Conservation (phyloP, 1,140 invertebrate species). For the Drosophila parvula region DNA sequence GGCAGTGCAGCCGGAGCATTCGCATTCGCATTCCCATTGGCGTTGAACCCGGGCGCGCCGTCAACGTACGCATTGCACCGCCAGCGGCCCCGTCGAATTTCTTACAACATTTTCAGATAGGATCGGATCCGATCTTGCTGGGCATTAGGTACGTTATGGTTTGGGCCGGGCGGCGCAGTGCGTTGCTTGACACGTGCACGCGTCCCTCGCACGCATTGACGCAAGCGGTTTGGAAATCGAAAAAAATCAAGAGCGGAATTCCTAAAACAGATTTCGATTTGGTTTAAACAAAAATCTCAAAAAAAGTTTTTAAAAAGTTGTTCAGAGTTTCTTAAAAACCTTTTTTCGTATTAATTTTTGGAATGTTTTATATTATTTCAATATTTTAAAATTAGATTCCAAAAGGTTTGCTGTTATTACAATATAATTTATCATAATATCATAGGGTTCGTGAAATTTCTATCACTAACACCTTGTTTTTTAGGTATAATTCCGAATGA, state of each 20-base stretch:
- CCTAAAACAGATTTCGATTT: background rate
- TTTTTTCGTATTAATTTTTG: too few species aligned
- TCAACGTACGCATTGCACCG: constrained; percentile 49
- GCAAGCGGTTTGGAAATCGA: constrained; percentile 68
- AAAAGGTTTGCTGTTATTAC: background rate
- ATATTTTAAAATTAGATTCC: too few species aligned
- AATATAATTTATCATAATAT: background rate
- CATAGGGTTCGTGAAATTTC: background rate
- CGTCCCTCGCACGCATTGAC: constrained; percentile 63
- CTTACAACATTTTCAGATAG: background rate
- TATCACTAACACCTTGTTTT: background rate
- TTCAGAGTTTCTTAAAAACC: too few species aligned
- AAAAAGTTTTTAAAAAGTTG: too few species aligned
- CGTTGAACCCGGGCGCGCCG: constrained; percentile 42
- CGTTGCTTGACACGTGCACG: constrained; percentile 47
- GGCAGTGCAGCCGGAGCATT: constrained; percentile 55
- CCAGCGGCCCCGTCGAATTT: constrained; percentile 22
- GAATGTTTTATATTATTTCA: too few species aligned
- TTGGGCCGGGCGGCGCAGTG: constrained; percentile 51
- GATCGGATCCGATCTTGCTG: background rate
- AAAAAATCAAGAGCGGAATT: constrained; percentile 30
- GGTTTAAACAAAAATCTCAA: background rate
- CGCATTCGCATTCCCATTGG: constrained; percentile 30
- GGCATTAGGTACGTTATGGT: constrained; percentile 56
- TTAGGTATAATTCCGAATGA: background rate